These are phyloP conservation scores for Macaria notata DNA, from an alignment of 2,888 invertebrate genomes.

Conservation along the genomic window DNA sequence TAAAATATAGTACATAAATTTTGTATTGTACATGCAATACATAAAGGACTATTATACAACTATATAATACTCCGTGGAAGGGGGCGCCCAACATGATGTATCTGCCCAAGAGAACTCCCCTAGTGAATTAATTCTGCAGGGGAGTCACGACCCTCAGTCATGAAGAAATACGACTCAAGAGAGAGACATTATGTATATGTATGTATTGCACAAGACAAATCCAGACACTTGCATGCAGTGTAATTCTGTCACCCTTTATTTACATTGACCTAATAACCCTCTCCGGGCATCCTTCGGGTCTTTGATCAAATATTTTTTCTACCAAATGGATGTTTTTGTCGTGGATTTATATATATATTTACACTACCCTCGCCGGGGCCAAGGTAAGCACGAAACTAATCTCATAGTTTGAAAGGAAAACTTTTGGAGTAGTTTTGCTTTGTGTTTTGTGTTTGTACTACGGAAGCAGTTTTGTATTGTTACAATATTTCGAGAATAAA, in stretches of 20 bases:
- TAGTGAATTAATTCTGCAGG: too few relatives aligned
- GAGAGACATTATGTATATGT: too few relatives aligned
- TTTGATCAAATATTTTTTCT: conserved; percentile 51
- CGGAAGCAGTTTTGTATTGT: not conserved
- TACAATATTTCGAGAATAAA: not conserved
- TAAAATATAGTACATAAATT: too few relatives aligned
- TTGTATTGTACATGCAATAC: too few relatives aligned
- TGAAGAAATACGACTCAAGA: too few relatives aligned
- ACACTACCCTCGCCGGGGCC: conserved; percentile 13
- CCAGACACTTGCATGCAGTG: too few relatives aligned
- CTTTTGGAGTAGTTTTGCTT: conserved; percentile 7
- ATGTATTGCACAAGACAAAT: too few relatives aligned
- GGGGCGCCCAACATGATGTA: too few relatives aligned
- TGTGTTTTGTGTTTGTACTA: not conserved
- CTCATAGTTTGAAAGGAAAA: conserved; percentile 17
- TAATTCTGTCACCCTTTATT: conserved; percentile 44
- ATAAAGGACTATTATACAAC: too few relatives aligned
- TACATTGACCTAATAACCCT: conserved; percentile 59
- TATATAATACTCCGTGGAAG: too few relatives aligned
- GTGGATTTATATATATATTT: conserved; percentile 32
- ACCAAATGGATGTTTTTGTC: conserved; percentile 37
- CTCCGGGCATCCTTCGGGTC: conserved; percentile 39
- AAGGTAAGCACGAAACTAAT: conserved; percentile 20
- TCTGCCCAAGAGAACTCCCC: too few relatives aligned
- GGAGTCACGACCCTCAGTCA: too few relatives aligned